Conservation (phyloP, 1,140 invertebrate genomes). For the Megathymus violae region DNA sequence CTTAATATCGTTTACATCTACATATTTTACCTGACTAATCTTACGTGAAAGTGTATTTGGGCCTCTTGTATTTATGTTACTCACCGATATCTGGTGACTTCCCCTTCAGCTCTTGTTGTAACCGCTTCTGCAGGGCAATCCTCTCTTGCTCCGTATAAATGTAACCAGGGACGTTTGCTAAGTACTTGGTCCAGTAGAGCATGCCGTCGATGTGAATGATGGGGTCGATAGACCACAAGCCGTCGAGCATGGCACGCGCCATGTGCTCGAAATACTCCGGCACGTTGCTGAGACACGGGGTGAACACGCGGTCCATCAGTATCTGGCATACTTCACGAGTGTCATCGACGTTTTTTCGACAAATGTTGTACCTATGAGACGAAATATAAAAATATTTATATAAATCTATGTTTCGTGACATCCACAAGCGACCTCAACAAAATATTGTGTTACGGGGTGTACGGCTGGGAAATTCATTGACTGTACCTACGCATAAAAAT, state of each 20-base stretch:
- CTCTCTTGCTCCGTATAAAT: constrained; percentile 63
- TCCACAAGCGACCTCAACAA: no score
- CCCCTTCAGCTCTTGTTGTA: constrained; percentile 50
- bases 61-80: no score
- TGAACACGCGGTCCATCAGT: constrained; percentile 69
- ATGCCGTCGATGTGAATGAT: constrained; percentile 55
- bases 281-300: constrained; percentile 71
- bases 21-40: no score
- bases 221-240: constrained; percentile 74
- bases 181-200: constrained; percentile 59
- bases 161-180: constrained; percentile 71
- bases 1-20: no score
- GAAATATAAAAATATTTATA: no score
- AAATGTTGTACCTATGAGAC: constrained; percentile 87
- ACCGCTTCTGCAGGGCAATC: constrained; percentile 43
- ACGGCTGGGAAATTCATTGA: no score
- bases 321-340: constrained; percentile 72
- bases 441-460: no score
- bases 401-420: no score
- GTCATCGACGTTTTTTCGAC: constrained; percentile 71
- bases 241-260: constrained; percentile 74
- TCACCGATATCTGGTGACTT: constrained; percentile 60
- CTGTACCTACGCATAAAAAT: no score
- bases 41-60: no score
- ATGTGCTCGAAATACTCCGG: constrained; percentile 81